These are phyloP conservation scores for Crypturellus tataupa DNA, from an alignment of 2,797 vertebrate genomes.

Conservation along the genomic window DNA sequence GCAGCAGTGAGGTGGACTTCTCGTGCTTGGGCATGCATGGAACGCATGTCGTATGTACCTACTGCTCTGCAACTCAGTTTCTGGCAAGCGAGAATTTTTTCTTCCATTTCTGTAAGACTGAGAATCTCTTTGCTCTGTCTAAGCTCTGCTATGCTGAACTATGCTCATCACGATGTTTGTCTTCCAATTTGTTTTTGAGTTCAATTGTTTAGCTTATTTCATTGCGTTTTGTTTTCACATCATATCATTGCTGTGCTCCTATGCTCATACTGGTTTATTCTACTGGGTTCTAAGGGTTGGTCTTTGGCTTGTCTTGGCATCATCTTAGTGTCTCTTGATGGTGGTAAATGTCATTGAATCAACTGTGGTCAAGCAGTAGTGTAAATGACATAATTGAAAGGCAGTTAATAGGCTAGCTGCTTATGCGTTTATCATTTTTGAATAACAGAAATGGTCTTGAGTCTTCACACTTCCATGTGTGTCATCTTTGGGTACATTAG, in stretches of 20 bases:
- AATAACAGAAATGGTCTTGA: not conserved
- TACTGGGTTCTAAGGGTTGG: constrained; percentile 14
- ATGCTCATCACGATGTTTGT: not conserved
- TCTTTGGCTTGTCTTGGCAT: constrained; percentile 26
- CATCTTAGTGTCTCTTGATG: not conserved
- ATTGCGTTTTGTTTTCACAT: constrained; percentile 27
- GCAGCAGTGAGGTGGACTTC: not conserved
- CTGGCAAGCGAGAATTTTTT: not conserved
- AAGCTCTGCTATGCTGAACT: not conserved
- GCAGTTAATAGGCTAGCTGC: not conserved
- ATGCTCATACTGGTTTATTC: constrained; percentile 32
- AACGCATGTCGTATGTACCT: not conserved
- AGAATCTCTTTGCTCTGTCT: not conserved
- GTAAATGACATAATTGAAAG: not conserved
- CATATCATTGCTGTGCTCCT: not conserved
- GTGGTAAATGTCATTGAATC: constrained; percentile 19
- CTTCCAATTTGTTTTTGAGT: constrained; percentile 34
- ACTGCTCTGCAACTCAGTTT: not conserved
- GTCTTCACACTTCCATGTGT: not conserved
- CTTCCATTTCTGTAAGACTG: not conserved
- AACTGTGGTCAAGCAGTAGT: not conserved
- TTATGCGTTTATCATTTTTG: not conserved
- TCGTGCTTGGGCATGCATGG: not conserved
- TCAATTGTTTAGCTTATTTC: constrained; percentile 50
- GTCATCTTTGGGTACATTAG: not conserved